Percentiles rank a stretch among this genome's conserved stretches.
Conservation (phyloP, 2,888 invertebrate species). For the Brenthis ino region DNA sequence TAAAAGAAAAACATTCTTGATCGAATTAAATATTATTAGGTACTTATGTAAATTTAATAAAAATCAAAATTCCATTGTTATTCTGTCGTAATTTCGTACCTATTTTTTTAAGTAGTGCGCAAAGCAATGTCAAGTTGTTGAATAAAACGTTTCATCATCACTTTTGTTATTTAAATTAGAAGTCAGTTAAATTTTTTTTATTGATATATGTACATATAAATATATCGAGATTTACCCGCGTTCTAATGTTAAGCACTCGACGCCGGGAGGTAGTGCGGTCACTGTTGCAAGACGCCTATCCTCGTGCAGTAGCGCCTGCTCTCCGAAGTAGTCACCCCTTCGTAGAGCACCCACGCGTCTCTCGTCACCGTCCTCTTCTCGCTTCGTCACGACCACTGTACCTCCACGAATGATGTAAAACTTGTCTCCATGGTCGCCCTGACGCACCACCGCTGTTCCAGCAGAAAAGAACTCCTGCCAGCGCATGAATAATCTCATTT, state of each 20-base stretch:
- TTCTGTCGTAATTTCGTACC: too few relatives aligned
- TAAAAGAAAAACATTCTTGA: conserved; percentile 45
- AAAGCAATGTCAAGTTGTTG: too few relatives aligned
- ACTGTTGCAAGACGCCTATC: conserved; percentile 95
- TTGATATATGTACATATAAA: not conserved
- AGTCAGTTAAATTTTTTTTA: not conserved
- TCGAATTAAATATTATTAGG: too few relatives aligned
- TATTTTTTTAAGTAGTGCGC: too few relatives aligned
- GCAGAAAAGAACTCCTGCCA: conserved; percentile 89
- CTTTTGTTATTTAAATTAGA: too few relatives aligned
- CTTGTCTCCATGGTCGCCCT: conserved; percentile 93
- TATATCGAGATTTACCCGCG: conserved; percentile 83
- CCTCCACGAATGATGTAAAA: conserved; percentile 95
- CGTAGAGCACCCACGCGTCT: conserved; percentile 86
- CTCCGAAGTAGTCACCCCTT: conserved; percentile 94
- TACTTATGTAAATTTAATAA: too few relatives aligned
- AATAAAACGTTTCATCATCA: too few relatives aligned
- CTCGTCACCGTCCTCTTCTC: conserved; percentile 83
- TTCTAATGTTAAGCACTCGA: conserved; percentile 93
- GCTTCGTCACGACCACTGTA: conserved; percentile 88
- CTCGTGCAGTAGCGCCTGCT: conserved; percentile 92
- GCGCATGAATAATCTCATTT: conserved; percentile 16
- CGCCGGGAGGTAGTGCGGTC: conserved; percentile 91
- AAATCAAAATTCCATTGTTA: too few relatives aligned
- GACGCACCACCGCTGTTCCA: conserved; percentile 89